Conservation (phyloP, 1,140 invertebrate genomes). For the Diorhabda carinulata region DNA sequence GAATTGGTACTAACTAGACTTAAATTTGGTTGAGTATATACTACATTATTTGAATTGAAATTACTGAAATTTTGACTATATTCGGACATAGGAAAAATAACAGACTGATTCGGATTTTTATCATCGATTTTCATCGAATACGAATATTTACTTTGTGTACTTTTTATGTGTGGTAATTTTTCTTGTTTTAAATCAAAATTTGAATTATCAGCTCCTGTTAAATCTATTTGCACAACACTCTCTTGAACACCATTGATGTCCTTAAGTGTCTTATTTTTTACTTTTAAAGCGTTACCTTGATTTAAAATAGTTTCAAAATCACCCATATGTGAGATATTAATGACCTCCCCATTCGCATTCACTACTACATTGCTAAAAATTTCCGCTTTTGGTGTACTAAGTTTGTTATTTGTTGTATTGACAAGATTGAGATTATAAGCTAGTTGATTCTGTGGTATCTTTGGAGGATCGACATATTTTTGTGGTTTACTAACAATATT, state of each 20-base stretch:
- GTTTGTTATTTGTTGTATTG: constrained; percentile 22
- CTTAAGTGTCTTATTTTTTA: constrained; percentile 29
- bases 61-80: constrained; percentile 20
- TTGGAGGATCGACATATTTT: constrained; percentile 8
- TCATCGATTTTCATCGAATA: constrained; percentile 27
- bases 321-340: constrained; percentile 37
- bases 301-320: constrained; percentile 35
- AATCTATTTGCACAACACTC: constrained; percentile 38
- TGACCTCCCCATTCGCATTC: constrained; percentile 41
- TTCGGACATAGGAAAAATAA: constrained; percentile 23
- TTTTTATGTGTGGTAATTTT: constrained; percentile 33
- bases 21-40: constrained; percentile 19
- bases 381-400: constrained; percentile 34
- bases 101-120: constrained; percentile 21
- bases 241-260: constrained; percentile 17
- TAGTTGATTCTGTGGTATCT: constrained; percentile 22
- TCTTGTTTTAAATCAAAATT: constrained; percentile 23
- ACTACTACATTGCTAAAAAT: constrained; percentile 39
- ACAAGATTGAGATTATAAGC: constrained; percentile 28
- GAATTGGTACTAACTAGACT: constrained; percentile 12
- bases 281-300: constrained; percentile 27
- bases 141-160: constrained; percentile 25
- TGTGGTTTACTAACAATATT: constrained; percentile 11
- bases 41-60: constrained; percentile 10
- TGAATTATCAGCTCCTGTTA: constrained; percentile 29